These are phyloP conservation scores for Galendromus occidentalis DNA, from an alignment of 1,140 invertebrate species.

Conservation along the genomic window DNA sequence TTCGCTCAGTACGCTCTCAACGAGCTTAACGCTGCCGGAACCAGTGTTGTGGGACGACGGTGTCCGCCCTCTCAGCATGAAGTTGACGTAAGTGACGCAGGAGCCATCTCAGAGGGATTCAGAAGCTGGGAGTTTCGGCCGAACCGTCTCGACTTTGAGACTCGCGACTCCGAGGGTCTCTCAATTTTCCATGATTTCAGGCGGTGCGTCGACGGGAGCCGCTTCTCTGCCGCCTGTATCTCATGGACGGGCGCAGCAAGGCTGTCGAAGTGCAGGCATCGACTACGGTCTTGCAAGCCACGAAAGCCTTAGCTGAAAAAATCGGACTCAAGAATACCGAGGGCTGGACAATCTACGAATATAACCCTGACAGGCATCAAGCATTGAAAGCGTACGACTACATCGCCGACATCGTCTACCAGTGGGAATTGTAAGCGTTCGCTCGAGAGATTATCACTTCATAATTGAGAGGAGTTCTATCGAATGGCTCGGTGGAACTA, in stretches of 20 bases:
- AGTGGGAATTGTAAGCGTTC: conserved; percentile 61
- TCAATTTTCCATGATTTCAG: not conserved
- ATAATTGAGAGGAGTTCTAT: not conserved
- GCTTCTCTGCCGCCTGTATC: conserved; percentile 83
- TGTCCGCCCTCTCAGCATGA: conserved; percentile 67
- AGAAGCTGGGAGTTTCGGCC: not conserved
- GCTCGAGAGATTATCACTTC: not conserved
- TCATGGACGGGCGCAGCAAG: conserved; percentile 81
- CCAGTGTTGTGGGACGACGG: conserved; percentile 42
- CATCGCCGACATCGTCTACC: conserved; percentile 75
- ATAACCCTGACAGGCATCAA: conserved; percentile 51
- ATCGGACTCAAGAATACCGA: conserved; percentile 58
- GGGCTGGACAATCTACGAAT: conserved; percentile 77
- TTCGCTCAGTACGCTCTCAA: conserved; percentile 85
- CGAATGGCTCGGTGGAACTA: no score
- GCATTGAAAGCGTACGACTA: conserved; percentile 83
- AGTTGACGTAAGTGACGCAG: conserved; percentile 47
- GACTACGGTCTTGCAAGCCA: conserved; percentile 73
- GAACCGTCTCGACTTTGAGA: not conserved
- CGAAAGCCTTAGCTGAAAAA: conserved; percentile 66
- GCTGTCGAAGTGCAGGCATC: conserved; percentile 84
- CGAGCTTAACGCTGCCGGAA: conserved; percentile 67
- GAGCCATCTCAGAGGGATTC: not conserved
- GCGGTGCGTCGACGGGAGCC: conserved; percentile 24
- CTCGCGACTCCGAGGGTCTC: not conserved